Evolutionary conservation across 2,797 vertebrate species (phyloP), one percentile per base, ranked within the genome.

Genomic region (Amazonetta brasiliensis): DNA sequence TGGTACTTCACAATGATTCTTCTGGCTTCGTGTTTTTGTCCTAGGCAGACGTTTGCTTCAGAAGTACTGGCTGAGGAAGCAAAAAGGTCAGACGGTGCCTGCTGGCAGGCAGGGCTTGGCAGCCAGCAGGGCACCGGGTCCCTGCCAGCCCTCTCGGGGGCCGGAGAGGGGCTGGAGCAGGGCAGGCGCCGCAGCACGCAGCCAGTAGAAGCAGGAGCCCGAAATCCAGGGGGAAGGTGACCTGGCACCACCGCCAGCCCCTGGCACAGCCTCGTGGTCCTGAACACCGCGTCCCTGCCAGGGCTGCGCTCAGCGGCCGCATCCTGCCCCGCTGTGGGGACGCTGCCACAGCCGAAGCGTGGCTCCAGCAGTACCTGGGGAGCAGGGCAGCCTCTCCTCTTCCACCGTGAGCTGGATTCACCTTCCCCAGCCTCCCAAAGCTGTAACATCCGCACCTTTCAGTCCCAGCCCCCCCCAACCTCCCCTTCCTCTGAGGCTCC

Each of bases 1-100:
- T 87, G 95, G 95, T 94, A 95, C 97, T 96, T 97, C 93, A 96
- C 62, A 33, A 23, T 13, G 31, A 50, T 74, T 17, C 21, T 50
- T 76, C 7, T 18, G 55, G 59, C 14, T 46, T 28, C 3, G 50
- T 17, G 6, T 84, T 81, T 52, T 46, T 75, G 11, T n/a, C 87
- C 62, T n/a, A 23, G 31, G 14, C 26, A 5, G 31, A 7, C 22
- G 13, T 28, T 30, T 12, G n/a, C 25, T 33, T 46, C 25, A 35
- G 20, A 88, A 76, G 5, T 33, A 31, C 1, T 31, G 76, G 33
- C 52, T 35, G 1, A 26, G 52, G 81, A 64, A 60, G 63, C 75
- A 18, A 50, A 69, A 55, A 86, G 16, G 13, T 13, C 22, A 75
- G 62, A 41, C 6, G 0, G 44, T 11, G 35, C 13, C 11, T 31